A percentile compares a stretch with the other conserved stretches of the same genome.
phyloP scores from a whole-genome alignment of 2,888 invertebrate species.

The Escarpia spicata region DNA sequence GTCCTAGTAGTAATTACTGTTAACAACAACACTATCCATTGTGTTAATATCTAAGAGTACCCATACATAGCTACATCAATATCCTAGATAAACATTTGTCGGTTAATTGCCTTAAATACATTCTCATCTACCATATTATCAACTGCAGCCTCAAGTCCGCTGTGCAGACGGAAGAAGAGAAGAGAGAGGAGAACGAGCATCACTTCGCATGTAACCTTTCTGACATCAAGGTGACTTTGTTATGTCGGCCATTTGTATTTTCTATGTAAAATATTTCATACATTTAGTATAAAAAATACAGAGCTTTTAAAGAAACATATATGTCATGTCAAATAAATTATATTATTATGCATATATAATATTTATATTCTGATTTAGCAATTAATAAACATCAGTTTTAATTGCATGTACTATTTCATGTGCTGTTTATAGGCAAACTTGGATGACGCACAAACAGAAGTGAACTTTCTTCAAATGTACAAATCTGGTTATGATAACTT shows the following conservation, averaged over 20 bases:
- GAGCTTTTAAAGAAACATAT: too few species aligned
- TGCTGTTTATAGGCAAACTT: slow-evolving; percentile 48
- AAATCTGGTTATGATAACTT: slow-evolving; percentile 62
- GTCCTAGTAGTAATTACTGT: too few species aligned
- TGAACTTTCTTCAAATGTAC: slow-evolving; percentile 52
- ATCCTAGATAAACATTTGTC: background rate
- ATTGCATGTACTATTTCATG: background rate
- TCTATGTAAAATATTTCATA: too few species aligned
- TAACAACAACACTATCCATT: too few species aligned
- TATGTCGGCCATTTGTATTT: background rate
- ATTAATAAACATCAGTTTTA: too few species aligned
- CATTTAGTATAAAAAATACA: too few species aligned
- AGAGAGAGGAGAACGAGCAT: slow-evolving; percentile 46
- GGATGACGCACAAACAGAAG: slow-evolving; percentile 54
- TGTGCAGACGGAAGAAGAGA: slow-evolving; percentile 45
- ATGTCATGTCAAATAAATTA: too few species aligned
- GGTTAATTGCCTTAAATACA: background rate
- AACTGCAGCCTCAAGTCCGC: slow-evolving; percentile 48
- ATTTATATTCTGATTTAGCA: too few species aligned
- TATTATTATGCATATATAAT: too few species aligned
- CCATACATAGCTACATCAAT: too few species aligned
- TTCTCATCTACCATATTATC: background rate
- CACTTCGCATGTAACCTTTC: slow-evolving; percentile 53
- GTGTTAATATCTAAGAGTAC: too few species aligned
- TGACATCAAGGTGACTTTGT: slow-evolving; percentile 48